phyloP scores from a whole-genome alignment of 1,140 invertebrate species.

The Sycophila sp. region DNA sequence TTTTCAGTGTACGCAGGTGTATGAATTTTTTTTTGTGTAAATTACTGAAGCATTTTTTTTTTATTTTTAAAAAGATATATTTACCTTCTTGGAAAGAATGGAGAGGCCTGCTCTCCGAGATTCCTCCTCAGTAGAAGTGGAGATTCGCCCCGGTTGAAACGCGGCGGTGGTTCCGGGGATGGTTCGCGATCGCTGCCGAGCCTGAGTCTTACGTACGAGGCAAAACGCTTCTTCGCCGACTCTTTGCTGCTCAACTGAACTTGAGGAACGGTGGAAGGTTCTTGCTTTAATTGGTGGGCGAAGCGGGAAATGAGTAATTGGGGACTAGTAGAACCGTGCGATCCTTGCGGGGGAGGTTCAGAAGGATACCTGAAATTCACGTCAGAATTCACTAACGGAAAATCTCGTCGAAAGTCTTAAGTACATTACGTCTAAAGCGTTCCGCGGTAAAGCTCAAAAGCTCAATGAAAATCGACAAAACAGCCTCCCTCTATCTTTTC shows the following conservation, averaged over 20 bases:
- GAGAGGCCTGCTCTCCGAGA: slow-evolving; percentile 67
- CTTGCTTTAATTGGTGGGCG: slow-evolving; percentile 58
- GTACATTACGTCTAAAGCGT: no score
- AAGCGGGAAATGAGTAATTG: slow-evolving; percentile 62
- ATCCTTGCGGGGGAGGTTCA: slow-evolving; percentile 58
- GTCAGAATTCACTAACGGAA: no score
- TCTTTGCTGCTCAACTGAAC: slow-evolving; percentile 53
- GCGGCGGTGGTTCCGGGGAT: slow-evolving; percentile 75
- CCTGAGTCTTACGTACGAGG: slow-evolving; percentile 78
- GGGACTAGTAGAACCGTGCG: slow-evolving; percentile 58
- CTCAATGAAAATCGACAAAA: neutral
- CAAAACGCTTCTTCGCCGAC: slow-evolving; percentile 73
- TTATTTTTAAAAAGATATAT: neutral
- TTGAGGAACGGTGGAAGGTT: slow-evolving; percentile 47
- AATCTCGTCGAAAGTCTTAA: no score
- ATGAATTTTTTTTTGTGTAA: no score
- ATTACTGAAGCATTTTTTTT: neutral
- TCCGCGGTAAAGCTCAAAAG: no score
- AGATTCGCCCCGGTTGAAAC: slow-evolving; percentile 73
- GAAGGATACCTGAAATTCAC: slow-evolving; percentile 56
- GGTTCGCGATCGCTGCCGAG: slow-evolving; percentile 63
- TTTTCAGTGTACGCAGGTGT: no score
- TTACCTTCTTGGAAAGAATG: slow-evolving; percentile 72
- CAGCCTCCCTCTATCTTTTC: neutral
- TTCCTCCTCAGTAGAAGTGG: slow-evolving; percentile 71